Evolutionary conservation across 2,113 vertebrate species (phyloP).

Genomic region (Amblyopsis rosae): DNA sequence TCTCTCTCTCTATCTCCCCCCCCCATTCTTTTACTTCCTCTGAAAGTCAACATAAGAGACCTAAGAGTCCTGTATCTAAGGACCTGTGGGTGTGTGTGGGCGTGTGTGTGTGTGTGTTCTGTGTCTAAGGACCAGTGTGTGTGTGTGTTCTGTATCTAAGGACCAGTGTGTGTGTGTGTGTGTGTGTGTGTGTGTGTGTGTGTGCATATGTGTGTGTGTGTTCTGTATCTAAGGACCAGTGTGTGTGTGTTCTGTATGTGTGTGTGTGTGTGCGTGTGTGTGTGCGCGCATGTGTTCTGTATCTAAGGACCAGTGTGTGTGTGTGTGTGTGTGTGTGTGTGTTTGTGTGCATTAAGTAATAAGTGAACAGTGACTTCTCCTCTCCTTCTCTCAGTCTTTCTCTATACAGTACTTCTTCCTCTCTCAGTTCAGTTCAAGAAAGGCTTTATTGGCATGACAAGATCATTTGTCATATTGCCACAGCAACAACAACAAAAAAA

Average conservation of each 20-base stretch:
- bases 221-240: slow-evolving; percentile 46
- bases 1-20: slow-evolving; percentile 20
- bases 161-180: slow-evolving; percentile 3
- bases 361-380: slow-evolving; percentile 9
- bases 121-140: slow-evolving; percentile 30
- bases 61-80: slow-evolving; percentile 19
- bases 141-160: not conserved
- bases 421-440: too few species aligned
- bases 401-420: not conserved
- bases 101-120: not conserved
- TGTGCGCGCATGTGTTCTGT: not conserved
- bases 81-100: slow-evolving; percentile 12
- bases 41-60: too few species aligned
- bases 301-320: not conserved
- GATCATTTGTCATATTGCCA: too few species aligned
- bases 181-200: slow-evolving; percentile 3
- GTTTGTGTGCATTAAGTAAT: slow-evolving; percentile 21
- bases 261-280: not conserved
- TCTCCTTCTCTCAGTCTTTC: not conserved
- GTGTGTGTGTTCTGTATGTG: too few species aligned
- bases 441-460: too few species aligned
- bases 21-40: too few species aligned
- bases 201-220: slow-evolving; percentile 27
- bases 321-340: too few species aligned
- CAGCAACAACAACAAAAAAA: too few species aligned